Conservation (phyloP, 2,113 vertebrate genomes). For the Myanophis thanlyinensis region DNA sequence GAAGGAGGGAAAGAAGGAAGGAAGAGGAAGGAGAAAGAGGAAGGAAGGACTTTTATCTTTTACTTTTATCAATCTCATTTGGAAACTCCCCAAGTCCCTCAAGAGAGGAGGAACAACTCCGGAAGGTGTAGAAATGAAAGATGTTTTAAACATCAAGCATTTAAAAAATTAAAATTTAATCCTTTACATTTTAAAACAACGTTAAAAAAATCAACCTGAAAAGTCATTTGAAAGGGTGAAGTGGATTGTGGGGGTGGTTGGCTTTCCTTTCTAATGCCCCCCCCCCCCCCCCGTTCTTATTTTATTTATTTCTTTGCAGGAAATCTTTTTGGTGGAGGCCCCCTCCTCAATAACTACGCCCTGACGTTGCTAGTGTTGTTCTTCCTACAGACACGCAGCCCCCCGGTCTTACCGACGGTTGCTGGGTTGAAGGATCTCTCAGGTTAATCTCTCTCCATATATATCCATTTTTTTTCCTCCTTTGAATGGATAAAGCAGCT, state of each 20-base stretch:
- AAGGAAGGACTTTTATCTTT: no score
- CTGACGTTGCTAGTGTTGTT: constrained; percentile 87
- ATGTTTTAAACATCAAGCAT: no score
- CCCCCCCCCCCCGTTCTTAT: no score
- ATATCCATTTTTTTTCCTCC: no score
- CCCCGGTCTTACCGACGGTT: constrained; percentile 80
- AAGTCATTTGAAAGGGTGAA: neutral
- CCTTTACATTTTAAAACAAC: no score
- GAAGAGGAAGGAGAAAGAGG: neutral
- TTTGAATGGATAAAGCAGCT: no score
- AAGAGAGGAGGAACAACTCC: no score
- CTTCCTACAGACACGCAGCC: constrained; percentile 85
- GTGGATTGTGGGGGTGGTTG: neutral
- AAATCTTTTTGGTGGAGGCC: constrained; percentile 76
- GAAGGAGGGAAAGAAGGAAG: neutral
- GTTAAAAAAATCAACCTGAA: neutral
- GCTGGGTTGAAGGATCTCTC: constrained; percentile 76
- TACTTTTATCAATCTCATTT: no score
- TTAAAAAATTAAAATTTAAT: no score
- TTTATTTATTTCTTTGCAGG: fast-evolving
- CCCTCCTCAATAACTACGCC: constrained; percentile 89
- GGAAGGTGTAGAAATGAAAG: no score
- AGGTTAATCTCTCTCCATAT: constrained; percentile 62
- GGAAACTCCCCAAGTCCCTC: no score
- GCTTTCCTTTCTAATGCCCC: neutral